Evolutionary conservation across 1,140 invertebrate species (phyloP).

Genomic region (Pseudomyrmex cubaensis): DNA sequence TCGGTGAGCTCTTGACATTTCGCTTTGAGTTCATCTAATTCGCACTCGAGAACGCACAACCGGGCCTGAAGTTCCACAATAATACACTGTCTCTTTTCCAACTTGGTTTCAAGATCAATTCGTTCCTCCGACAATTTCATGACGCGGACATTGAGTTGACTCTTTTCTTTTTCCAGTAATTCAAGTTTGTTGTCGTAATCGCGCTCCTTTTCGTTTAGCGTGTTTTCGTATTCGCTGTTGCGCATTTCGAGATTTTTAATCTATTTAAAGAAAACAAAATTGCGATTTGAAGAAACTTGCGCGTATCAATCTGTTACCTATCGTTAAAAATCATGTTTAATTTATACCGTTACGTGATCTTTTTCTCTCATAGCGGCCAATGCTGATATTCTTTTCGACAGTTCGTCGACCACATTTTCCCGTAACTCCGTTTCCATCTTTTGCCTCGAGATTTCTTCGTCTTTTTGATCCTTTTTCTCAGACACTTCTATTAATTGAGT

Average conservation of each 20-base stretch:
- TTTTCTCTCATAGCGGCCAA: constrained; percentile 60
- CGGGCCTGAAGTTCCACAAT: constrained; percentile 71
- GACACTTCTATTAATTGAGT: constrained; percentile 69
- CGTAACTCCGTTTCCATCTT: constrained; percentile 57
- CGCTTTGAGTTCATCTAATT: constrained; percentile 71
- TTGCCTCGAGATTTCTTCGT: constrained; percentile 67
- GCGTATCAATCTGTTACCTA: background rate
- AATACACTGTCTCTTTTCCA: constrained; percentile 67
- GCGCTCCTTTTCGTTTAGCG: constrained; percentile 37
- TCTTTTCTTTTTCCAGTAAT: constrained; percentile 66
- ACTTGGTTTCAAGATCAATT: constrained; percentile 60
- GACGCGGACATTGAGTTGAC: constrained; percentile 48
- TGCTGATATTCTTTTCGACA: constrained; percentile 45
- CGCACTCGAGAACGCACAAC: constrained; percentile 69
- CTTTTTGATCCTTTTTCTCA: constrained; percentile 70
- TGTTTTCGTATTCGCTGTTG: constrained; percentile 52
- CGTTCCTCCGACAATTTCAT: constrained; percentile 46
- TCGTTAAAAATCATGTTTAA: background rate
- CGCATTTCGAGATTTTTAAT: constrained; percentile 25
- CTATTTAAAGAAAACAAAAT: constrained; percentile 36
- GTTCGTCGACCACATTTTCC: constrained; percentile 41
- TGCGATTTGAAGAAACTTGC: constrained; percentile 31
- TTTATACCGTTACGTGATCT: constrained; percentile 52
- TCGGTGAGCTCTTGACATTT: constrained; percentile 70
- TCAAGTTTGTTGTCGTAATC: constrained; percentile 42